Evolutionary conservation across 2,888 invertebrate species (phyloP).

Genomic region (Trachelus tabidus): DNA sequence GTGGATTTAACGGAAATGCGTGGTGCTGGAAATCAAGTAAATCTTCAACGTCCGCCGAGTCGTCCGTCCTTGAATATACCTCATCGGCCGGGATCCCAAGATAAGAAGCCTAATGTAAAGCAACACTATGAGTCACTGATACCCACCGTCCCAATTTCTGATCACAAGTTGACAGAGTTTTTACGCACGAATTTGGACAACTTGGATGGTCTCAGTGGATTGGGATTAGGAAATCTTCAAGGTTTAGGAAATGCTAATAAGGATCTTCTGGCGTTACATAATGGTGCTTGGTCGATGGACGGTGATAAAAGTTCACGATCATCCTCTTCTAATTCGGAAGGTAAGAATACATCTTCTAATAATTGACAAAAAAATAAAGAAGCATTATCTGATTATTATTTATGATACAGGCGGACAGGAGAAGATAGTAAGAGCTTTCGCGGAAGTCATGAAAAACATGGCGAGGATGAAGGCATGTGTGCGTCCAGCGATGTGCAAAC

Average conservation of each 20-base stretch:
- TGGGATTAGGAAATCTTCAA: conserved; percentile 55
- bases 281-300: conserved; percentile 72
- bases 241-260: conserved; percentile 67
- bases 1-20: conserved; percentile 55
- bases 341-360: conserved; percentile 36
- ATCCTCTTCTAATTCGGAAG: conserved; percentile 59
- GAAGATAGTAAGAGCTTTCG: conserved; percentile 86
- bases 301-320: conserved; percentile 55
- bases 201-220: conserved; percentile 72
- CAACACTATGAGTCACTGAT: conserved; percentile 64
- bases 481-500: conserved; percentile 90
- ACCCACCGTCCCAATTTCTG: conserved; percentile 60
- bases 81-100: conserved; percentile 59
- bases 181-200: conserved; percentile 78
- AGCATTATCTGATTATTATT: background rate
- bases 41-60: conserved; percentile 62
- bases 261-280: conserved; percentile 76
- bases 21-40: conserved; percentile 54
- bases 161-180: conserved; percentile 80
- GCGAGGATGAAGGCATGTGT: conserved; percentile 90
- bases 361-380: background rate
- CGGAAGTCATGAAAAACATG: conserved; percentile 89
- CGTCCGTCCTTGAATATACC: conserved; percentile 63
- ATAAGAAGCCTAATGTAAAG: conserved; percentile 60
- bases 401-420: conserved; percentile 75